Evolutionary conservation across 2,888 invertebrate species (phyloP), one percentile per base, ranked within the genome.

Genomic region (Ophion ellenae): DNA sequence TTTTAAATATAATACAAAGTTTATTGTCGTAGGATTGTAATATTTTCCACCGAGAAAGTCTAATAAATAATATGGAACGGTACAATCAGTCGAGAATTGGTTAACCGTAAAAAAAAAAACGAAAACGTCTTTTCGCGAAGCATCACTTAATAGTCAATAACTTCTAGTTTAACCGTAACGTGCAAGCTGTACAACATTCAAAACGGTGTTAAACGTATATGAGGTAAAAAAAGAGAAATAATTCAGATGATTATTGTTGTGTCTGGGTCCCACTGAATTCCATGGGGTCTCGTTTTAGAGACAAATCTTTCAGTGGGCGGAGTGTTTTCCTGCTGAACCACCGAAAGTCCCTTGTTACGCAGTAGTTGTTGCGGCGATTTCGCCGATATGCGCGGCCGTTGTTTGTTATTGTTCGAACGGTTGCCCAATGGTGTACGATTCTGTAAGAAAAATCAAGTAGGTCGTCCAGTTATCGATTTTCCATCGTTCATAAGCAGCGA

Each of bases 391-490:
- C 40, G 77, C 78, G 88, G 87, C 4, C 76, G 69, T 73, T 89
- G 88, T 32, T 86, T 86, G 45, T 87, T 83, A 47, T 92, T 92
- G 63, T 93, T 93, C 6, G 92, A 93, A 73, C 93, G 88, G 81
- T 92, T 93, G 69, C 90, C 90, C 47, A 93, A 87, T 40, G 93
- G 93, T 71, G 92, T 92, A 77, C 93, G 92, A 88, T 86, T 89
- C 91, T 92, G 82, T 73, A 88, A 87, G 36, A 76, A 78, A 47
- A 77, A 61, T 75, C 3, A 24, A 9, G 20, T 24, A 24, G 10
- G 9, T 17, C 3, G 17, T 53, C 2, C 53, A 53, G 17, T 53
- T 17, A 53, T 53, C 5, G 53, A 53, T 53, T 53, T 53, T 53
- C 53, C 17, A 53, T 4, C 14, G 7, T 40, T 53, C 0, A 53